These are phyloP conservation scores for Myotis findleyi DNA, from an alignment of 2,797 vertebrate genomes.

Conservation along the genomic window DNA sequence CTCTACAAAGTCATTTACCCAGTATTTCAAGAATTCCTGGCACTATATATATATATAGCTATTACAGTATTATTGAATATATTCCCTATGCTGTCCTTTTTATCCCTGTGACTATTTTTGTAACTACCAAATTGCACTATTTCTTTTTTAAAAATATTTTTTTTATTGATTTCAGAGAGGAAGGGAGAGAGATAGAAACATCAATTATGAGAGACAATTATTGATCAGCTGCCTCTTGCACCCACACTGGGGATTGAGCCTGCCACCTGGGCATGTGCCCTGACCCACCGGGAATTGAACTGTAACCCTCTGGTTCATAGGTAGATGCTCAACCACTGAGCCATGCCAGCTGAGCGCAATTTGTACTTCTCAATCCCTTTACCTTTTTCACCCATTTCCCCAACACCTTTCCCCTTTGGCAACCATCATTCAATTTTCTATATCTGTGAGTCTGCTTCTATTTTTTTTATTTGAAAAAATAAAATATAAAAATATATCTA, in stretches of 20 bases:
- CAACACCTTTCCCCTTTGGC: neutral
- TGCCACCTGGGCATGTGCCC: too few relatives aligned
- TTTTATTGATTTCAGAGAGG: too few relatives aligned
- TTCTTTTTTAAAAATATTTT: too few relatives aligned
- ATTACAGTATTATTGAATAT: neutral
- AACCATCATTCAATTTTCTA: neutral
- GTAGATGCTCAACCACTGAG: too few relatives aligned
- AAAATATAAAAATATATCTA: neutral
- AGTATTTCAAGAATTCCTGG: too few relatives aligned
- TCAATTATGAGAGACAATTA: too few relatives aligned
- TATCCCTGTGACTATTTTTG: neutral
- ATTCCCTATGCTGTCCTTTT: neutral
- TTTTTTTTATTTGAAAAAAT: conserved; percentile 20
- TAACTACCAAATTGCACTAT: neutral
- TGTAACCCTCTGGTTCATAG: too few relatives aligned
- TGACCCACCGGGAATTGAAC: too few relatives aligned
- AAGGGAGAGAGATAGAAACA: too few relatives aligned
- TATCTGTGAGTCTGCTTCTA: neutral
- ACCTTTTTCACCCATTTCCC: neutral
- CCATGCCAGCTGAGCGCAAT: too few relatives aligned
- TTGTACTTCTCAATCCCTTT: neutral
- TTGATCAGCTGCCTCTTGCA: too few relatives aligned
- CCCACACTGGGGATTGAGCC: too few relatives aligned
- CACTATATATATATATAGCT: neutral
- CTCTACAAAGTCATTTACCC: neutral